Conservation (phyloP, 2,113 vertebrate genomes). For the Vulpes ferrilata region DNA sequence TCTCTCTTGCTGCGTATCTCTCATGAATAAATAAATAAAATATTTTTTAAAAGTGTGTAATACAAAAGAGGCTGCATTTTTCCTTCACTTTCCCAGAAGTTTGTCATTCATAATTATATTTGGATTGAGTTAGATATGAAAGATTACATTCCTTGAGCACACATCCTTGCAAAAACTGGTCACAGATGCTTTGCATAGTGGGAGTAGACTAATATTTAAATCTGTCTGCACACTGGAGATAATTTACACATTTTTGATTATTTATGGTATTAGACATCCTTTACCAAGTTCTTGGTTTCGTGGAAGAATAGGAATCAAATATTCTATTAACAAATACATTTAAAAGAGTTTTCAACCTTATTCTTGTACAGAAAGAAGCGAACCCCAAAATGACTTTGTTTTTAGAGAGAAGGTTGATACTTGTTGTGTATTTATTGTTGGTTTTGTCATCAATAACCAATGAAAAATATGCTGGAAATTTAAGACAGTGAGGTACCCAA, state of each 20-base stretch:
- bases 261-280: neutral
- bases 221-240: neutral
- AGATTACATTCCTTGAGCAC: neutral
- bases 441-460: neutral
- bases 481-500: accelerated
- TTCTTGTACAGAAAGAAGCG: neutral
- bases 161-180: neutral
- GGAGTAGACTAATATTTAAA: constrained; percentile 1
- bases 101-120: constrained; percentile 54
- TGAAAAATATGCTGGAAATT: neutral
- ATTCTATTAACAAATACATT: neutral
- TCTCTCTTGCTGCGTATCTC: too few relatives aligned
- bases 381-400: neutral
- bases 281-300: neutral
- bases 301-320: neutral
- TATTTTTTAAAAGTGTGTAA: neutral
- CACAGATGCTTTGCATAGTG: neutral
- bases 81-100: neutral
- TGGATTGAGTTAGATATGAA: constrained; percentile 62
- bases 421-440: neutral
- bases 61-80: neutral
- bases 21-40: too few relatives aligned
- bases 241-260: constrained; percentile 19
- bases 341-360: neutral
- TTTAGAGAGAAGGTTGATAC: neutral